Conservation (phyloP, 1,140 invertebrate genomes). For the Brachionus calyciflorus region DNA sequence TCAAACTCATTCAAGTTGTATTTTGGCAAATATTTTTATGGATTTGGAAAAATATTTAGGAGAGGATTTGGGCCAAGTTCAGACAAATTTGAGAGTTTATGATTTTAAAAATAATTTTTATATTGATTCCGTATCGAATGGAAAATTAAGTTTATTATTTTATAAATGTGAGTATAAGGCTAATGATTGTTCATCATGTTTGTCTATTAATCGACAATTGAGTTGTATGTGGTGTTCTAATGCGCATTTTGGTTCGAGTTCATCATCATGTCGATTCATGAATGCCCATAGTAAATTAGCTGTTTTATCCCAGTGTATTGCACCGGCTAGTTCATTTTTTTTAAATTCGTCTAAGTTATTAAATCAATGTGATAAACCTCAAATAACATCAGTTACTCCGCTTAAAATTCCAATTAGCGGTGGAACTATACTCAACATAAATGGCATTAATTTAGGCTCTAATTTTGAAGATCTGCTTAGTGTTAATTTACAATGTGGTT, state of each 20-base stretch:
- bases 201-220: constrained; percentile 34
- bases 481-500: background rate
- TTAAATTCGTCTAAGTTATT: background rate
- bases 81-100: constrained; percentile 12
- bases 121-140: constrained; percentile 9
- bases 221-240: constrained; percentile 13
- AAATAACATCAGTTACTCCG: background rate
- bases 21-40: background rate
- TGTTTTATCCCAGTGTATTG: background rate
- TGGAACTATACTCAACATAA: background rate
- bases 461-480: background rate
- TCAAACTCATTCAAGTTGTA: background rate
- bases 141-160: constrained; percentile 11
- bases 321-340: background rate
- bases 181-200: background rate
- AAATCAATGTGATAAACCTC: constrained; percentile 11
- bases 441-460: background rate
- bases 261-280: constrained; percentile 16
- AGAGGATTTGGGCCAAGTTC: constrained; percentile 32
- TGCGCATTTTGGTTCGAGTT: too few species aligned
- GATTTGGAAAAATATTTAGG: background rate
- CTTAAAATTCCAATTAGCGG: background rate
- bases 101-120: background rate
- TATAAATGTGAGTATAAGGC: constrained; percentile 18
- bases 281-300: background rate